These are phyloP conservation scores for Pampusana beccarii DNA, from an alignment of 2,113 vertebrate genomes.

Conservation along the genomic window DNA sequence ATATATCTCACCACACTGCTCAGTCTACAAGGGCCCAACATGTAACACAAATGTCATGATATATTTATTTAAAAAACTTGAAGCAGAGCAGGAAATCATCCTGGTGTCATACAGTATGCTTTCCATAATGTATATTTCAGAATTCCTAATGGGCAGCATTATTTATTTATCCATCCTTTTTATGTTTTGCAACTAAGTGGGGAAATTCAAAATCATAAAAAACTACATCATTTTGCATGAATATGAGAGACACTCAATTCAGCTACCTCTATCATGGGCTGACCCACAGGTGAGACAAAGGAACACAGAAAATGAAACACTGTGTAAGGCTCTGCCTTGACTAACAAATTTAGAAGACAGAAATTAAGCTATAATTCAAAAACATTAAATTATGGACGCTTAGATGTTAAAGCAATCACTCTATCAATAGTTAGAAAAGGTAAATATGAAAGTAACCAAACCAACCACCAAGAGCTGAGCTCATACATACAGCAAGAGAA, in stretches of 20 bases:
- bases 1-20: not conserved
- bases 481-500: not conserved
- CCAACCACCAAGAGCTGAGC: not conserved
- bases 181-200: not conserved
- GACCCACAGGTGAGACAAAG: not conserved
- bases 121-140: not conserved
- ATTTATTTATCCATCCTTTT: not conserved
- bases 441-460: not conserved
- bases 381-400: not conserved
- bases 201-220: not conserved
- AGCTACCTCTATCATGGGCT: not conserved
- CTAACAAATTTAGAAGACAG: not conserved
- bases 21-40: not conserved
- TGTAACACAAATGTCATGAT: not conserved
- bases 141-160: not conserved
- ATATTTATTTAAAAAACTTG: not conserved
- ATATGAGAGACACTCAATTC: not conserved
- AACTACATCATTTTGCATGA: not conserved
- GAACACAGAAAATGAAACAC: not conserved
- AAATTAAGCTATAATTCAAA: not conserved
- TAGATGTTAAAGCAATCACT: not conserved
- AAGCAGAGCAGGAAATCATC: not conserved
- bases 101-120: not conserved
- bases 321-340: not conserved
- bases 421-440: not conserved